These are phyloP conservation scores for Zaprionus inermis DNA, from an alignment of 1,140 invertebrate species.

Conservation along the genomic window DNA sequence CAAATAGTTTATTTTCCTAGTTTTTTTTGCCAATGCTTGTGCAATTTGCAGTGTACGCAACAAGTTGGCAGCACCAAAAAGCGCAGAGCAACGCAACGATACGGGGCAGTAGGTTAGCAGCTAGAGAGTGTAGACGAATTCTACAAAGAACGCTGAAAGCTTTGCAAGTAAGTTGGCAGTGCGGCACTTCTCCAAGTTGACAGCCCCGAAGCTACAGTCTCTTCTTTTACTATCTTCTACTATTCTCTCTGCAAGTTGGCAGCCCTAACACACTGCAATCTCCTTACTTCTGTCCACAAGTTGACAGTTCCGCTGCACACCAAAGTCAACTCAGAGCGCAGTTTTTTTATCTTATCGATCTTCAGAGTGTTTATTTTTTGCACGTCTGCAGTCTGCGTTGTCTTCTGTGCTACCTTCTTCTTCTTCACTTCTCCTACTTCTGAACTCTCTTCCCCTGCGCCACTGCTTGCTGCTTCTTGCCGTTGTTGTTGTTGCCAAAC, in stretches of 20 bases:
- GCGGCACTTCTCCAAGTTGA: not conserved
- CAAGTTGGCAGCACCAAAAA: conserved; percentile 2
- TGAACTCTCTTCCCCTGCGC: not conserved
- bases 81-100: not conserved
- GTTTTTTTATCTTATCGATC: not conserved
- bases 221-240: no score
- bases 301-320: no score
- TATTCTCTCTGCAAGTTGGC: conserved; percentile 3
- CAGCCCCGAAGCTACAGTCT: not conserved
- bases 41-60: not conserved
- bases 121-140: not conserved
- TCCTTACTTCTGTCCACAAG: no score
- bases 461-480: conserved; percentile 14
- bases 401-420: conserved; percentile 18
- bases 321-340: not conserved
- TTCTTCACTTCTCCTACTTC: not conserved
- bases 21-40: no score
- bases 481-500: conserved; percentile 33
- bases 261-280: not conserved
- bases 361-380: not conserved
- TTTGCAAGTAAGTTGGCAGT: no score
- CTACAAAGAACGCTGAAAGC: no score
- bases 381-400: conserved; percentile 1
- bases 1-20: no score
- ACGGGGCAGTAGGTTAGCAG: not conserved